phyloP scores from a whole-genome alignment of 2,888 invertebrate species.

The Melanotus villosus region DNA sequence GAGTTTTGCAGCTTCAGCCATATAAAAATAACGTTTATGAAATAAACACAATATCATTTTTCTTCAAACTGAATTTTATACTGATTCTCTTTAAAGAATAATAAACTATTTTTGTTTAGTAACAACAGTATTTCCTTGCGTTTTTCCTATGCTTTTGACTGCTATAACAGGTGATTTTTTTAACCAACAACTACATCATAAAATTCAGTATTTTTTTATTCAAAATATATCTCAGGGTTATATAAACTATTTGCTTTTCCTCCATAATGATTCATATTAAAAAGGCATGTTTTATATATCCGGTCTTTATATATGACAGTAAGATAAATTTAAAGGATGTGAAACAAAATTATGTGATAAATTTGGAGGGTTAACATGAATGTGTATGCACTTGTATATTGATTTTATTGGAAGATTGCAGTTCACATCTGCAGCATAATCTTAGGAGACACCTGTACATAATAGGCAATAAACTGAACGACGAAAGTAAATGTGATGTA shows the following conservation, averaged over 20 bases:
- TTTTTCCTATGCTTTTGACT: no score
- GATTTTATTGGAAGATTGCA: constrained; percentile 3
- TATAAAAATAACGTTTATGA: no score
- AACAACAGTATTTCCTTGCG: no score
- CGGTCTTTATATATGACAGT: constrained; percentile 6
- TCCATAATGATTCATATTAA: background rate
- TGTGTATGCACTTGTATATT: constrained; percentile 9
- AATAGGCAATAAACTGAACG: constrained; percentile 36
- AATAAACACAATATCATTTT: no score
- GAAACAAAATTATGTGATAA: constrained; percentile 19
- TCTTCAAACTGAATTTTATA: no score
- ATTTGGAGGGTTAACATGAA: background rate
- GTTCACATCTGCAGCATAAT: background rate
- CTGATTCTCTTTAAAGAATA: no score
- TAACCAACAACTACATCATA: no score
- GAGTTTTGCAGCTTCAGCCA: no score
- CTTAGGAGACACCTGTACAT: constrained; percentile 23
- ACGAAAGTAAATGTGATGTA: constrained; percentile 45
- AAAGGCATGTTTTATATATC: background rate
- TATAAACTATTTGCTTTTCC: background rate
- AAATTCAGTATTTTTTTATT: no score
- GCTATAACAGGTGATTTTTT: no score
- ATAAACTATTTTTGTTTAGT: no score
- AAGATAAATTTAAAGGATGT: background rate
- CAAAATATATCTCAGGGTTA: no score